Percentiles rank a stretch among this genome's conserved stretches.
These are phyloP conservation scores for Oryzias melastigma DNA, from an alignment of 2,113 vertebrate species.

Conservation along the genomic window DNA sequence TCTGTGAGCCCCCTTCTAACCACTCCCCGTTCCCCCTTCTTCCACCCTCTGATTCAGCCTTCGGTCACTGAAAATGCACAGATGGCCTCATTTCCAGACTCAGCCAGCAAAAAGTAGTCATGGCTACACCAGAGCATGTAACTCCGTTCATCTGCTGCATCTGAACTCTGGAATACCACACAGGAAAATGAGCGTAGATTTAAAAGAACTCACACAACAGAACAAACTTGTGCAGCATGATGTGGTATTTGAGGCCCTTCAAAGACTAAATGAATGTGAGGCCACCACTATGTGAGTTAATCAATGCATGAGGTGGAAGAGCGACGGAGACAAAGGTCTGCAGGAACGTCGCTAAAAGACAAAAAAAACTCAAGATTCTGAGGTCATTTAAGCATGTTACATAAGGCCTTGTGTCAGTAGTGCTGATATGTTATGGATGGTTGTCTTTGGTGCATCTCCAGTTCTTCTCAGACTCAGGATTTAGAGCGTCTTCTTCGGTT, in stretches of 20 bases:
- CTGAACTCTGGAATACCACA: slow-evolving; percentile 28
- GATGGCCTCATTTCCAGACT: slow-evolving; percentile 28
- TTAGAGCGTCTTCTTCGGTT: not conserved
- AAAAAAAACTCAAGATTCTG: not conserved
- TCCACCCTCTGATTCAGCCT: slow-evolving; percentile 15
- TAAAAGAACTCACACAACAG: slow-evolving; percentile 21
- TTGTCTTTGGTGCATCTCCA: slow-evolving; percentile 1
- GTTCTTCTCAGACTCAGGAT: not conserved
- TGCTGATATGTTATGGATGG: not conserved
- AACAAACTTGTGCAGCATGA: not conserved
- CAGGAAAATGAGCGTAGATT: slow-evolving; percentile 22
- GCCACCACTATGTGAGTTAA: not conserved
- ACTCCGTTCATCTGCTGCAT: slow-evolving; percentile 23
- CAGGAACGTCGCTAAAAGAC: not conserved
- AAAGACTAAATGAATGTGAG: not conserved
- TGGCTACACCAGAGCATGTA: slow-evolving; percentile 16
- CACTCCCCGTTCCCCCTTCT: slow-evolving; percentile 1
- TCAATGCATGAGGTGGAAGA: not conserved
- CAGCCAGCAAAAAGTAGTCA: slow-evolving; percentile 54
- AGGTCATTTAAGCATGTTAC: slow-evolving; percentile 3
- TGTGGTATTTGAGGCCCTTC: not conserved
- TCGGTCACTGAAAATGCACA: slow-evolving; percentile 8
- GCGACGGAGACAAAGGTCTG: not conserved
- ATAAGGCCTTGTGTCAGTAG: slow-evolving; percentile 7
- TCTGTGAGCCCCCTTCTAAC: slow-evolving; percentile 2